Evolutionary conservation across 2,113 vertebrate genomes (phyloP).

Genomic region (Lipophrys pholis): DNA sequence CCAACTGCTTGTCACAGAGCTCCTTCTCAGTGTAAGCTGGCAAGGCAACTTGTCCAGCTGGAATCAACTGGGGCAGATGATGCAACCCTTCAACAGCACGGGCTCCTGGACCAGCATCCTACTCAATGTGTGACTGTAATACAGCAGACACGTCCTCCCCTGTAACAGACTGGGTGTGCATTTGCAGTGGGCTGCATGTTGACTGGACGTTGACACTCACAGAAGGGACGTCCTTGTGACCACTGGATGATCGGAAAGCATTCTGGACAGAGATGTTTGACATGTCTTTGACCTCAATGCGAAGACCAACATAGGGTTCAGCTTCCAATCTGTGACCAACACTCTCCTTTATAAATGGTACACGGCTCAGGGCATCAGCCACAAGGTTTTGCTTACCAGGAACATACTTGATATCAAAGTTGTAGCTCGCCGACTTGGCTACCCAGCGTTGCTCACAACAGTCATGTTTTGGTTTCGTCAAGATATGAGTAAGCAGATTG

Average conservation of each 20-base stretch:
- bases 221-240: too few species aligned
- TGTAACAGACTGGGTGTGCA: too few species aligned
- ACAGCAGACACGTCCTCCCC: too few species aligned
- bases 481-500: background rate
- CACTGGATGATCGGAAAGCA: too few species aligned
- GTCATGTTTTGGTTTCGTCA: slow-evolving; percentile 13
- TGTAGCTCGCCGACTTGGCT: slow-evolving; percentile 5
- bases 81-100: too few species aligned
- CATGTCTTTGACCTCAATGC: too few species aligned
- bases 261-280: too few species aligned
- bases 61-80: slow-evolving; percentile 11
- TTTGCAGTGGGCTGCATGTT: too few species aligned
- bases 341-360: slow-evolving; percentile 21
- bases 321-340: slow-evolving; percentile 1
- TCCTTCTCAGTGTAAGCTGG: slow-evolving; percentile 6
- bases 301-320: too few species aligned
- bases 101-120: slow-evolving; percentile 6
- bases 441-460: slow-evolving; percentile 38
- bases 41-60: background rate
- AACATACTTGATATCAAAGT: slow-evolving; percentile 35
- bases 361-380: slow-evolving; percentile 15
- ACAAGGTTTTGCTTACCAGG: slow-evolving; percentile 13
- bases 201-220: too few species aligned
- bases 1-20: background rate
- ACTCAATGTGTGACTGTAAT: background rate